Evolutionary conservation across 2,888 invertebrate genomes (phyloP).

Genomic region (Hirtodrosophila alboralis): DNA sequence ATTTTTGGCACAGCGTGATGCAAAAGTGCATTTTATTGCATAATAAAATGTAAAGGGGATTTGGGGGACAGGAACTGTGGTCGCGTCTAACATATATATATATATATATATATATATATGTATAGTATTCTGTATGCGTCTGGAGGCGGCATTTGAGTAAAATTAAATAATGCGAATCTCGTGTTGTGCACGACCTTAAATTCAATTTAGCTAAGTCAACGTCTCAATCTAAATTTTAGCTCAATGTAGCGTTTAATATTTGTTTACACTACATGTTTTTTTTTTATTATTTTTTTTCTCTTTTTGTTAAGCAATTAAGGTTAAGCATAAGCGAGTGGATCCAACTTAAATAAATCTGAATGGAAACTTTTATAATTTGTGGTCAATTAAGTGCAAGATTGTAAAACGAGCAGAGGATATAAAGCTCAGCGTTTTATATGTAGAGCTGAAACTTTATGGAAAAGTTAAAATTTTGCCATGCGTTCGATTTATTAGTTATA

Average conservation of each 20-base stretch:
- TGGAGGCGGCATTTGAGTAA: conserved; percentile 20
- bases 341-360: conserved; percentile 12
- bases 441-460: too few relatives aligned
- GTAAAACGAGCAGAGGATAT: not conserved
- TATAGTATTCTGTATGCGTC: conserved; percentile 11
- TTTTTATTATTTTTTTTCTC: conserved; percentile 13
- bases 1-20: conserved; percentile 64
- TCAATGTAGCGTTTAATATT: conserved; percentile 42
- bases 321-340: conserved; percentile 34
- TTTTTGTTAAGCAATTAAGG: conserved; percentile 72
- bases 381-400: conserved; percentile 22
- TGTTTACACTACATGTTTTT: conserved; percentile 67
- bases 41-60: conserved; percentile 35
- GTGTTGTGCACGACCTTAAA: conserved; percentile 72
- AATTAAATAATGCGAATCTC: conserved; percentile 75
- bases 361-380: conserved; percentile 39
- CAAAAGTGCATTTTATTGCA: conserved; percentile 62
- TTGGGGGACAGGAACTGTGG: not conserved
- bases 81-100: conserved; percentile 8
- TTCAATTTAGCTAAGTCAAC: conserved; percentile 74
- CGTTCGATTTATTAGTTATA: too few relatives aligned
- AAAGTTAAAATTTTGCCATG: too few relatives aligned
- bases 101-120: conserved; percentile 1
- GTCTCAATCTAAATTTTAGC: conserved; percentile 39
- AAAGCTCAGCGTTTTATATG: too few relatives aligned